Base-by-base conservation (phyloP, 2,797 vertebrate genomes). In the Gymnoscopelus braueri region DNA sequence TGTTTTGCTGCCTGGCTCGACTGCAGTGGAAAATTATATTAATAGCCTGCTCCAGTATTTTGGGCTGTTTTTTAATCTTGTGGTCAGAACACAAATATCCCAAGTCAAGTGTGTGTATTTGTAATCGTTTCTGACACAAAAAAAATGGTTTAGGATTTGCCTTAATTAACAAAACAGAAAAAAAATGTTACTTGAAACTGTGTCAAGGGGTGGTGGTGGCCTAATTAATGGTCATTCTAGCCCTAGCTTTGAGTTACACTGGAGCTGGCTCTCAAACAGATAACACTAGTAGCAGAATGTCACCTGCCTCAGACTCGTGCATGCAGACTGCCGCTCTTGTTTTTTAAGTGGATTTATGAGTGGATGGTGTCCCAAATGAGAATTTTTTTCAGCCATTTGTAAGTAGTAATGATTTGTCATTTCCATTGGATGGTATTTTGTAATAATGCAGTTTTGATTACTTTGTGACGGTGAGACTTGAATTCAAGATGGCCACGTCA, bases 151-250 rank as follows among this genome's bases (percentile, higher is more conserved):
- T 11, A 10, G 63, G 78, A 75, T 75, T 86, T 69, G 53, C 62
- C 86, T 89, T 90, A 90, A 93, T 93, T 89, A 93, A 84, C 79
- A 90, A 91, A 93, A 83, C 72, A 80, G 82, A 64, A 77, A 74
- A 74, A 84, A 86, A 82, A 72, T 87, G 93, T 94, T 86, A 94
- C 85, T 91, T 88, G 93, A 95, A 93, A 92, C 92, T 23, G 84
- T 92, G 90, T 92, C 88, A 91, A 85, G 75, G 86, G 81, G 81
- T 87, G 82, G 87, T 77, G 88, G 90, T 75, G 83, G 88, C 91
- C 93, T 94, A 94, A 93, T 94, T 95, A 95, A 91, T 92, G 93
- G 94, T 94, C 90, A 95, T 95, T 93, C 93, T 92, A 95, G 91
- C 91, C 92, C 82, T 67, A 91, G 93, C 92, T 91, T 95, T 92